These are phyloP conservation scores for Diplodus puntazzo DNA, from an alignment of 2,797 vertebrate species.

Conservation along the genomic window DNA sequence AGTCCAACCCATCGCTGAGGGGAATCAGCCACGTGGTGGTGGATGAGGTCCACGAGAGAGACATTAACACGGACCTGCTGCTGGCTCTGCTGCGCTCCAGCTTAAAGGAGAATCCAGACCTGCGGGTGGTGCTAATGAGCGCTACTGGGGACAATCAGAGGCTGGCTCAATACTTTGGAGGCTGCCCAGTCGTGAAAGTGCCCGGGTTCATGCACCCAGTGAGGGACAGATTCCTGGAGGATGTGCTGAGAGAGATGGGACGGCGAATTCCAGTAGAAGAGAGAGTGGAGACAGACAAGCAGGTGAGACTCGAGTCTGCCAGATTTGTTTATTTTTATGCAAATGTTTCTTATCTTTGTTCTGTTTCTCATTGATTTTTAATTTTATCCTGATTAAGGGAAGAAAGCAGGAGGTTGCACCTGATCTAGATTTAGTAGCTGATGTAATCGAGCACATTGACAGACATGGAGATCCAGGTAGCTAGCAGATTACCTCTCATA, in stretches of 20 bases:
- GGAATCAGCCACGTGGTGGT: slow-evolving; percentile 96
- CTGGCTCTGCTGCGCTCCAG: slow-evolving; percentile 91
- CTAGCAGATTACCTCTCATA: neutral
- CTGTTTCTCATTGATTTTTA: neutral
- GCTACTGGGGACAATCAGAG: slow-evolving; percentile 94
- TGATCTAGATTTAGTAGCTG: slow-evolving; percentile 90
- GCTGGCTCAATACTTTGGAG: slow-evolving; percentile 91
- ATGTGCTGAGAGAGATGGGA: slow-evolving; percentile 91
- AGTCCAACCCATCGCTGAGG: slow-evolving; percentile 90
- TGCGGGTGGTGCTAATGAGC: slow-evolving; percentile 95
- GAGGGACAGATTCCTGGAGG: slow-evolving; percentile 91
- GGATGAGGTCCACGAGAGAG: slow-evolving; percentile 97
- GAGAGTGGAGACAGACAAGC: accelerated
- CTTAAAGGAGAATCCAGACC: slow-evolving; percentile 87
- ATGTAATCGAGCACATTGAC: slow-evolving; percentile 93
- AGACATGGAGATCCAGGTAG: slow-evolving; percentile 90
- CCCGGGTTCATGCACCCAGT: slow-evolving; percentile 98
- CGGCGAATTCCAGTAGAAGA: slow-evolving; percentile 16
- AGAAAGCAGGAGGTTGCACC: slow-evolving; percentile 83
- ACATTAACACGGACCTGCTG: slow-evolving; percentile 97
- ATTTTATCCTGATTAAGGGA: slow-evolving; percentile 46
- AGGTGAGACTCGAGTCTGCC: slow-evolving; percentile 52
- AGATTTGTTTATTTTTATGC: neutral
- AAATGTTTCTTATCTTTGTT: accelerated
- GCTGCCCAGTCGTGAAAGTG: slow-evolving; percentile 91